Percentiles rank a stretch among this genome's conserved stretches.
Conservation (phyloP, 2,113 vertebrate genomes). For the Hippocampus mohnikei region DNA sequence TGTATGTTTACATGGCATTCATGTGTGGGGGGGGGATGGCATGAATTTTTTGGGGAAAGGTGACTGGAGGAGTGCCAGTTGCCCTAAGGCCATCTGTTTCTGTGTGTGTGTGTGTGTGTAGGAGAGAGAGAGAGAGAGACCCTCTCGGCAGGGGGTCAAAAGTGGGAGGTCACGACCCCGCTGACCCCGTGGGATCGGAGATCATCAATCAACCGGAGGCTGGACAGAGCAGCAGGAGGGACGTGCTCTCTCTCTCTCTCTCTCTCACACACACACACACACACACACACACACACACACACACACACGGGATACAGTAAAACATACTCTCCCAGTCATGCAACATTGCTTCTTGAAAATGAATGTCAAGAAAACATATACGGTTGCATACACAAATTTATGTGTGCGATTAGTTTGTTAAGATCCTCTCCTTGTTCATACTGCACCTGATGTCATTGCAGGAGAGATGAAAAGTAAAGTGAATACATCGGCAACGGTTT, state of each 20-base stretch:
- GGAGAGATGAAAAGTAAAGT: neutral
- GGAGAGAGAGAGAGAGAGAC: slow-evolving; percentile 28
- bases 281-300: slow-evolving; percentile 33
- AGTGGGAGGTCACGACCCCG: slow-evolving; percentile 64
- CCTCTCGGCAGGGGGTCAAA: slow-evolving; percentile 59
- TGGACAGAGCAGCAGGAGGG: slow-evolving; percentile 62
- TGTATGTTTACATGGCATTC: slow-evolving; percentile 5
- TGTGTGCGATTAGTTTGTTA: slow-evolving; percentile 24
- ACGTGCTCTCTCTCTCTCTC: neutral
- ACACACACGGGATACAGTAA: slow-evolving; percentile 28
- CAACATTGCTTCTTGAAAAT: neutral
- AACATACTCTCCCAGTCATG: slow-evolving; percentile 11
- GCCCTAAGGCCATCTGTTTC: slow-evolving; percentile 68
- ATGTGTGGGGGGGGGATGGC: slow-evolving; percentile 9
- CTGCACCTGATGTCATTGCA: neutral
- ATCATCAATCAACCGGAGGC: slow-evolving; percentile 70
- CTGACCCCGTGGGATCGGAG: slow-evolving; percentile 66
- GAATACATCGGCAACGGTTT: slow-evolving; percentile 19
- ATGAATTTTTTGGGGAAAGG: slow-evolving; percentile 33
- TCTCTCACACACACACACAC: slow-evolving; percentile 19
- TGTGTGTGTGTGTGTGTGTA: slow-evolving; percentile 17
- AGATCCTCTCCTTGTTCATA: slow-evolving; percentile 28
- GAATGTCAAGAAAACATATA: neutral
- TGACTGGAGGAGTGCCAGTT: slow-evolving; percentile 53
- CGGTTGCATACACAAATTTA: neutral